These are phyloP conservation scores for Merops nubicus DNA, from an alignment of 2,113 vertebrate genomes.

Conservation along the genomic window DNA sequence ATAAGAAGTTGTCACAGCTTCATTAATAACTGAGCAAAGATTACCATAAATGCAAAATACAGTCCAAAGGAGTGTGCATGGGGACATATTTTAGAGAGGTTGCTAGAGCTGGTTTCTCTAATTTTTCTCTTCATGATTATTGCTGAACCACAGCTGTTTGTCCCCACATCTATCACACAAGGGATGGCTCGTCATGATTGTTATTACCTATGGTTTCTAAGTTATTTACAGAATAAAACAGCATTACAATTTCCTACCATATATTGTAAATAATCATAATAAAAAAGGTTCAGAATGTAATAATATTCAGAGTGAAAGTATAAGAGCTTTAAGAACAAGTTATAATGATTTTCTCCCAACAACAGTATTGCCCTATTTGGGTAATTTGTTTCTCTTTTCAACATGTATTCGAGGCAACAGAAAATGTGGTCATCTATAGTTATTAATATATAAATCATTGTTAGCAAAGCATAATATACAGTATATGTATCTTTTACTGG, in stretches of 20 bases:
- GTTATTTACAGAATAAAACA: background rate
- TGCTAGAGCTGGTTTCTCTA: background rate
- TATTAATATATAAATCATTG: background rate
- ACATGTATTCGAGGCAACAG: background rate
- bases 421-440: background rate
- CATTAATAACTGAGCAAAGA: background rate
- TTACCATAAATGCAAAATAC: background rate
- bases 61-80: background rate
- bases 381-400: background rate
- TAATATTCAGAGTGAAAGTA: background rate
- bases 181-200: background rate
- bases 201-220: background rate
- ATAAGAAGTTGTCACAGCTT: background rate
- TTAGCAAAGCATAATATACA: background rate
- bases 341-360: background rate
- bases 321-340: background rate
- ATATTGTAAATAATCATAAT: background rate
- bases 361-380: background rate
- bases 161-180: background rate
- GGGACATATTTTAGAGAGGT: background rate
- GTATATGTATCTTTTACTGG: background rate
- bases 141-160: background rate
- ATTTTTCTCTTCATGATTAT: background rate
- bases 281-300: background rate
- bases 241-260: background rate